These are phyloP conservation scores for Clepsis dumicolana DNA, from an alignment of 2,888 invertebrate species.

Conservation along the genomic window DNA sequence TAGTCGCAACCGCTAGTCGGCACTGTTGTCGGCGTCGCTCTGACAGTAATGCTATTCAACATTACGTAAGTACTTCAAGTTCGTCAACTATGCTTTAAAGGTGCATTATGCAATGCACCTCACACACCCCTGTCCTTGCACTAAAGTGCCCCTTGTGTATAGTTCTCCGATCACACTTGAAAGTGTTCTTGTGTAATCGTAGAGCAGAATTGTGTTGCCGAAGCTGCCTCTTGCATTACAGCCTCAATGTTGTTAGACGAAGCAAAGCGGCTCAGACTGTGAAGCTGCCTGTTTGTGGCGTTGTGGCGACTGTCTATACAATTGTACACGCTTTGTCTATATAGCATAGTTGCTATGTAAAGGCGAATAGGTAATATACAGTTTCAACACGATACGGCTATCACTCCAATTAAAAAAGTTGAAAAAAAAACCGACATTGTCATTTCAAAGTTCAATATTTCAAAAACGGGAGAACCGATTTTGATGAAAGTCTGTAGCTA, in stretches of 20 bases:
- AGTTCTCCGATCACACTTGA: constrained; percentile 17
- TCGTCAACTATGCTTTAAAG: background rate
- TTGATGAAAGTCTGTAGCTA: no score
- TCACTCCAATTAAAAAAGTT: no score
- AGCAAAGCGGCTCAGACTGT: constrained; percentile 10
- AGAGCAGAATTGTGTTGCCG: constrained; percentile 6
- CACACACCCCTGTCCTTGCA: background rate
- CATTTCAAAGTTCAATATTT: no score
- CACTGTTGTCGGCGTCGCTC: no score
- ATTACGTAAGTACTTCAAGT: background rate
- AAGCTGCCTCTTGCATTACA: constrained; percentile 13
- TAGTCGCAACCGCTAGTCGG: no score
- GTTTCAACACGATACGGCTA: no score
- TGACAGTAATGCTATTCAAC: background rate
- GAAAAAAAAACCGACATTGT: no score
- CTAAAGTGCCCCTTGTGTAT: constrained; percentile 6
- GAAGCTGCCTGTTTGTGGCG: background rate
- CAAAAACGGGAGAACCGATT: no score
- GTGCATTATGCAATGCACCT: background rate
- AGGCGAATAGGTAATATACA: no score
- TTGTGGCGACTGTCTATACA: constrained; percentile 11
- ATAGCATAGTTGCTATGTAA: background rate
- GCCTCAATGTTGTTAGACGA: background rate
- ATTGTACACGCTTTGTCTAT: background rate
- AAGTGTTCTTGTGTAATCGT: constrained; percentile 23